Conservation (phyloP, 2,113 vertebrate genomes). For the Upupa epops region DNA sequence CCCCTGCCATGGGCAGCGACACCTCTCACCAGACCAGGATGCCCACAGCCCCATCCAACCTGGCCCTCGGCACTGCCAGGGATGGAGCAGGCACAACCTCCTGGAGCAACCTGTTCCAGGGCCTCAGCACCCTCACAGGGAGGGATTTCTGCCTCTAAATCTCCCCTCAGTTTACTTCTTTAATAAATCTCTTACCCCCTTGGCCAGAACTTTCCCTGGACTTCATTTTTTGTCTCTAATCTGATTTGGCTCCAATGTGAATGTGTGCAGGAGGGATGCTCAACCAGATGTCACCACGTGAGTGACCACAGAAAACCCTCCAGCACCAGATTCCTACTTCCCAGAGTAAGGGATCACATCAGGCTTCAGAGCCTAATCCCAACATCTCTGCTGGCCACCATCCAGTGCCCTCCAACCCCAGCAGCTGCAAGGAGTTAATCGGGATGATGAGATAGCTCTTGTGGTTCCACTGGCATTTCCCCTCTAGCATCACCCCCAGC, state of each 20-base stretch:
- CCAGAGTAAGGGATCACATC: neutral
- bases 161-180: too few relatives aligned
- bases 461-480: neutral
- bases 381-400: neutral
- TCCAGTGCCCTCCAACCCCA: neutral
- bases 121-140: too few relatives aligned
- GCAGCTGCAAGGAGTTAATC: neutral
- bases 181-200: neutral
- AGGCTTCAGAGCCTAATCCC: neutral
- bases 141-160: too few relatives aligned
- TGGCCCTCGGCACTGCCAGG: too few relatives aligned
- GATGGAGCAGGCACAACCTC: too few relatives aligned
- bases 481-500: rapidly evolving
- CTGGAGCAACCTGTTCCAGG: too few relatives aligned
- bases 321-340: neutral
- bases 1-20: too few relatives aligned
- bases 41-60: too few relatives aligned
- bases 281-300: rapidly evolving
- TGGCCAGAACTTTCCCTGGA: neutral
- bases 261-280: neutral
- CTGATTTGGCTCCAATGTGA: too few relatives aligned
- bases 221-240: neutral
- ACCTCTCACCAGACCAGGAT: too few relatives aligned
- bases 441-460: rapidly evolving
- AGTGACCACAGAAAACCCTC: neutral